Evolutionary conservation across 2,113 vertebrate genomes (phyloP).

Genomic region (Pseudorectes ferrugineus): DNA sequence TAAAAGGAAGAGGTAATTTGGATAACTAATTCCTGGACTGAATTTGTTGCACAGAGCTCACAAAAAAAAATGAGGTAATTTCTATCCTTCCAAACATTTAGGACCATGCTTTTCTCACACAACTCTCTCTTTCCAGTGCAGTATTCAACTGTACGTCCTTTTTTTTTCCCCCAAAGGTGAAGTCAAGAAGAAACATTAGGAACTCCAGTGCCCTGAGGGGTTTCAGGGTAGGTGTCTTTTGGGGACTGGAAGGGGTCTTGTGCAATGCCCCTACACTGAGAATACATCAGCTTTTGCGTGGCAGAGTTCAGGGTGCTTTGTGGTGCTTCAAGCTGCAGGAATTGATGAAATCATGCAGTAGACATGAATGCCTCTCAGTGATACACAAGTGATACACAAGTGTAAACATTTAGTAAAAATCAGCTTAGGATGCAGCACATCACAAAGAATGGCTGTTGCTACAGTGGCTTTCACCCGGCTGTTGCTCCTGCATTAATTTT

Average conservation of each 20-base stretch:
- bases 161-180: neutral
- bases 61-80: slow-evolving; percentile 39
- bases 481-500: slow-evolving; percentile 18
- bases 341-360: neutral
- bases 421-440: neutral
- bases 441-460: neutral
- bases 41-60: slow-evolving; percentile 37
- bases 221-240: neutral
- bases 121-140: neutral
- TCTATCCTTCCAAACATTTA: slow-evolving; percentile 52
- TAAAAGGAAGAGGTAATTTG: slow-evolving; percentile 67
- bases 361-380: neutral
- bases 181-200: neutral
- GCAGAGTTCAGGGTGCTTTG: neutral
- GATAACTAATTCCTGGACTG: slow-evolving; percentile 47
- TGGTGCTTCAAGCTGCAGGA: neutral
- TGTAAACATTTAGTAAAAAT: neutral
- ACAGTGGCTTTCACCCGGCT: neutral
- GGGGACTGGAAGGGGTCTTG: no score
- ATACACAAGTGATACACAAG: neutral
- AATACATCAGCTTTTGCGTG: neutral
- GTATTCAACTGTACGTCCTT: neutral
- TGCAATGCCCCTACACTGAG: neutral
- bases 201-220: neutral
- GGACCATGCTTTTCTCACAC: neutral